Percentiles rank a stretch among this genome's conserved stretches.
phyloP scores from a whole-genome alignment of 1,140 invertebrate species.

The Patella vulgata region DNA sequence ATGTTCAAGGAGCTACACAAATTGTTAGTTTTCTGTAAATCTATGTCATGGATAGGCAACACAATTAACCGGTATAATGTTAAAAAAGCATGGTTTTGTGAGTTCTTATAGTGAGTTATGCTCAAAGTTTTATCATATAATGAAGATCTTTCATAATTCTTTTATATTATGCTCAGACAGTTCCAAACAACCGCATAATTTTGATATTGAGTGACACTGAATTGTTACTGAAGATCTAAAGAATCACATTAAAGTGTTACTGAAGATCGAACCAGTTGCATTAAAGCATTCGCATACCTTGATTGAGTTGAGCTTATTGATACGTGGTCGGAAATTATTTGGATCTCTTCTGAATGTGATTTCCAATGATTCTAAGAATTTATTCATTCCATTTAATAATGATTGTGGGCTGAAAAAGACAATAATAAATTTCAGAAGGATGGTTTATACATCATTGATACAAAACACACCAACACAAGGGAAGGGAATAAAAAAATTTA shows the following conservation, averaged over 20 bases:
- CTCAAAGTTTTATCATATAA: too few species aligned
- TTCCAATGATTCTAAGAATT: slow-evolving; percentile 94
- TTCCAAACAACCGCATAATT: background rate
- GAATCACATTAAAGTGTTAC: background rate
- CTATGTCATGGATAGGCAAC: background rate
- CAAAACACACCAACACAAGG: too few species aligned
- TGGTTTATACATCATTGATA: too few species aligned
- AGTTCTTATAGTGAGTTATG: background rate
- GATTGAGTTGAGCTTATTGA: slow-evolving; percentile 96
- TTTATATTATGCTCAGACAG: background rate
- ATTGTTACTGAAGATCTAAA: background rate
- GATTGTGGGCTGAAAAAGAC: slow-evolving; percentile 79
- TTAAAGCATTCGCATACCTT: slow-evolving; percentile 75
- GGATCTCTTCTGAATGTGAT: slow-evolving; percentile 99
- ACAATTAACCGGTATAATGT: background rate
- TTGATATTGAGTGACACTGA: background rate
- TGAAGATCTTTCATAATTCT: background rate
- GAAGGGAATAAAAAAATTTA: too few species aligned
- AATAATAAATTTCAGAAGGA: too few species aligned
- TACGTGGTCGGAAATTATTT: slow-evolving; percentile 97
- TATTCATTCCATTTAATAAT: slow-evolving; percentile 97
- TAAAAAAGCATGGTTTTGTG: too few species aligned
- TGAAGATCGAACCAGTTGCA: background rate
- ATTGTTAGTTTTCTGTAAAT: background rate
- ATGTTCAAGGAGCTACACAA: background rate